A percentile compares a stretch with the other conserved stretches of the same genome.
Evolutionary conservation across 1,140 invertebrate species (phyloP).

Genomic region (Dreissena rostriformis): DNA sequence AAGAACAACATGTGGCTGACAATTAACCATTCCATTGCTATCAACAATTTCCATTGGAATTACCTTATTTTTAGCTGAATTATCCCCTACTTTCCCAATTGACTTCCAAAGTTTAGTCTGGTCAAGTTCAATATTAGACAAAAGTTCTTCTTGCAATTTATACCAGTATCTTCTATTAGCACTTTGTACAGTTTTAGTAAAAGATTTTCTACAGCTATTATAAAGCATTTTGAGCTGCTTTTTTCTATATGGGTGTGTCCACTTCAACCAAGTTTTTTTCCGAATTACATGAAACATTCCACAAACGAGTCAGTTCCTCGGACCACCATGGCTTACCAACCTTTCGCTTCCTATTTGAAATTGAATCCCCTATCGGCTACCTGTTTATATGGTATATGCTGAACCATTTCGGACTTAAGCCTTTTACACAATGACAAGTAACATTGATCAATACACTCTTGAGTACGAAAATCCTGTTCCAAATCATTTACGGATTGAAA

Average conservation of each 20-base stretch:
- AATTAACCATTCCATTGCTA: slow-evolving; percentile 2
- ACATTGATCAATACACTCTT: slow-evolving; percentile 1
- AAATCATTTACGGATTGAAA: background rate
- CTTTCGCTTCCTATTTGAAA: background rate
- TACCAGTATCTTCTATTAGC: slow-evolving; percentile 23
- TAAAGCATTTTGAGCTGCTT: slow-evolving; percentile 2
- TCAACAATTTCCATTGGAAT: slow-evolving; percentile 40
- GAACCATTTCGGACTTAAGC: slow-evolving; percentile 9
- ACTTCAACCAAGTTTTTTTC: slow-evolving; percentile 3
- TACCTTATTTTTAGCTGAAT: background rate
- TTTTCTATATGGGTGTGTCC: slow-evolving; percentile 4
- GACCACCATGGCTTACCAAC: slow-evolving; percentile 22
- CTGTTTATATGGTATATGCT: slow-evolving; percentile 9
- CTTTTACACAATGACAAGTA: slow-evolving; percentile 15
- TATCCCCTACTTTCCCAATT: slow-evolving; percentile 16
- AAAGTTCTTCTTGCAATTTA: slow-evolving; percentile 26
- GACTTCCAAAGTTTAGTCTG: slow-evolving; percentile 26
- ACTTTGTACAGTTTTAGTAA: slow-evolving; percentile 13
- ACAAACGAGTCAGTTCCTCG: slow-evolving; percentile 4
- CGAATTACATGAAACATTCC: background rate
- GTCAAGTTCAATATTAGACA: slow-evolving; percentile 24
- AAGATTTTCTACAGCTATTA: slow-evolving; percentile 14
- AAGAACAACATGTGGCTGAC: background rate
- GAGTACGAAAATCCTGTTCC: slow-evolving; percentile 12
- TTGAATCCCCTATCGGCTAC: background rate